Percentiles rank a stretch among this genome's conserved stretches.
Evolutionary conservation across 2,888 invertebrate species (phyloP).

Genomic region (Rosalia funebris): DNA sequence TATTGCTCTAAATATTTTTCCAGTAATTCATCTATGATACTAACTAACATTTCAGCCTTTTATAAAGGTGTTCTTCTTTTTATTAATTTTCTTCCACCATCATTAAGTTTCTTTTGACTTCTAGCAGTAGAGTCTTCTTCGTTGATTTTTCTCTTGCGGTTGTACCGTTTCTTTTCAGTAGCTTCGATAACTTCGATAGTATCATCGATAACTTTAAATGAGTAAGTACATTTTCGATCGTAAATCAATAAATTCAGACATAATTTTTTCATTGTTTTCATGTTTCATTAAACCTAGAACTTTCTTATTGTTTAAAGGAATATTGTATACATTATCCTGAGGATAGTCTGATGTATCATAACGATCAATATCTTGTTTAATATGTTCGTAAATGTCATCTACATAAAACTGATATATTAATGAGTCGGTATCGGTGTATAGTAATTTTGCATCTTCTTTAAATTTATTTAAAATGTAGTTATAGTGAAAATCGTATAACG

Average conservation of each 20-base stretch:
- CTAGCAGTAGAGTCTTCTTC: background rate
- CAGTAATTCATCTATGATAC: no score
- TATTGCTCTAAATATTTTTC: no score
- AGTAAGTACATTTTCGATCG: background rate
- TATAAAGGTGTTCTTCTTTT: no score
- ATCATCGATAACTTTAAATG: background rate
- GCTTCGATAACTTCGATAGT: no score
- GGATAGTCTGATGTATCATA: conserved; percentile 45
- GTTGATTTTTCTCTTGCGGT: background rate
- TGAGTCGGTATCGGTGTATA: conserved; percentile 36
- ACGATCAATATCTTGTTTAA: conserved; percentile 31
- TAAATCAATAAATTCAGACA: background rate
- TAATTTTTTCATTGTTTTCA: background rate
- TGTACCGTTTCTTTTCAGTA: no score
- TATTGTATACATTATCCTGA: background rate
- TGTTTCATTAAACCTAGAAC: conserved; percentile 4
- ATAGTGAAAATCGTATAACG: conserved; percentile 44
- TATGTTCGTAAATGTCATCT: conserved; percentile 32
- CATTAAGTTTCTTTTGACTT: background rate
- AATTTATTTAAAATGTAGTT: conserved; percentile 36
- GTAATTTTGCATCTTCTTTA: conserved; percentile 26
- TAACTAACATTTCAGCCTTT: no score
- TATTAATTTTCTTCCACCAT: no score
- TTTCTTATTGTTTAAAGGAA: conserved; percentile 4
- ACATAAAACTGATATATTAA: conserved; percentile 27